Base-by-base conservation (phyloP, 2,797 vertebrate genomes). In the Xenentodon cancila region DNA sequence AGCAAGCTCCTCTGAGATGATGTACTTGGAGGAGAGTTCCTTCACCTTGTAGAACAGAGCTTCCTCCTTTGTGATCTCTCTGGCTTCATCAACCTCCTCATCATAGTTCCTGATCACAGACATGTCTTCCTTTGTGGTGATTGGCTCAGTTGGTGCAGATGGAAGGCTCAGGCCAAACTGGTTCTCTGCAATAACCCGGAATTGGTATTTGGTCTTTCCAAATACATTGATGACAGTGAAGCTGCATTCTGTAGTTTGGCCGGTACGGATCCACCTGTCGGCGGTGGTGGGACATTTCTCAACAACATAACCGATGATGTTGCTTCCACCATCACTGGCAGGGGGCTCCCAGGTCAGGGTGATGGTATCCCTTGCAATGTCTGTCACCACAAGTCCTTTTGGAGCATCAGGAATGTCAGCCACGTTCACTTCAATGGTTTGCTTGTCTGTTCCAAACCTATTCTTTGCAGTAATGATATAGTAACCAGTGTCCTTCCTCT, bases 391-490 rank as follows among this genome's bases (percentile, higher is more conserved):
- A 54, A 99, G 86, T 73, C 93, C 95, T 85, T 96, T 96, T 65
- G 98, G 98, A 85, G 95, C 86, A 59, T 98, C 97, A 54, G 98
- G 98, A 56, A 98, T 96, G 88, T 99, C 98, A 34, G 95, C 97
- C 56, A 99, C 96, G 53, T 96, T 95, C 74, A 99, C 90, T 89
- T 99, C 98, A 77, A 99, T 95, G 57, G 98, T 99, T 92, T 99
- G 97, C 82, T 99, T 98, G 89, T 99, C 98, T 0, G 89, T 94
- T 86, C 98, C 98, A 80, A 99, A 99, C 82, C 98, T 94, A 88
- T 99, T 99, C 92, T 99, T 99, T 77, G 97, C 97, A 78, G 95
- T 97, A 79, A 99, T 95, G 5, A 94, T 95, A 77, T 99, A 99
- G 87, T 97, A 99, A 21, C 98, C 98, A 37, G 94, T 95, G 85